Conservation (phyloP, 2,888 invertebrate species). For the Galerucella pusilla region DNA sequence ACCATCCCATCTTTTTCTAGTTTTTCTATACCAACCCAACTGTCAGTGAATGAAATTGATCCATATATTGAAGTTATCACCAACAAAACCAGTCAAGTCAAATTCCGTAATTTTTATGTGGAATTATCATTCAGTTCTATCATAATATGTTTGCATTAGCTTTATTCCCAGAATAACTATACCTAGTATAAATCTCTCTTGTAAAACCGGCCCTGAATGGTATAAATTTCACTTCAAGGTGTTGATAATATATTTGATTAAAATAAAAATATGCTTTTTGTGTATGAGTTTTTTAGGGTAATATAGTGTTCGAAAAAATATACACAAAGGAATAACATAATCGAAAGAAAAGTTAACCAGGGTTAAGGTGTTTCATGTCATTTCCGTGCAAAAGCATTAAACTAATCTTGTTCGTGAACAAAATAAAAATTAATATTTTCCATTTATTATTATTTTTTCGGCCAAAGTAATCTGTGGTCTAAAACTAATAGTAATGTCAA, state of each 20-base stretch:
- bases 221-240: no score
- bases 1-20: no score
- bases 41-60: no score
- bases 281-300: conserved; percentile 31
- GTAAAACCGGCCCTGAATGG: no score
- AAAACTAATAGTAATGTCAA: conserved; percentile 13
- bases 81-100: no score
- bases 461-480: conserved; percentile 38
- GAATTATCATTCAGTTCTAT: no score
- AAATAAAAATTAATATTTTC: conserved; percentile 26
- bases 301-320: conserved; percentile 51
- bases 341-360: conserved; percentile 36
- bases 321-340: conserved; percentile 49
- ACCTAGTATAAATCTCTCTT: no score
- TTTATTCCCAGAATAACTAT: no score
- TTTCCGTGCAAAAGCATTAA: conserved; percentile 42
- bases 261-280: conserved; percentile 38
- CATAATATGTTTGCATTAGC: no score
- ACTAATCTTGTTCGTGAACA: conserved; percentile 40
- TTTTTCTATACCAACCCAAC: no score
- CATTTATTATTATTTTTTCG: conserved; percentile 24
- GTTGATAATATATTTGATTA: not conserved
- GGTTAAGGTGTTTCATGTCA: conserved; percentile 30
- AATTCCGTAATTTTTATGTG: no score
- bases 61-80: no score